Evolutionary conservation across 2,113 vertebrate genomes (phyloP).

Genomic region (Caloenas nicobarica): DNA sequence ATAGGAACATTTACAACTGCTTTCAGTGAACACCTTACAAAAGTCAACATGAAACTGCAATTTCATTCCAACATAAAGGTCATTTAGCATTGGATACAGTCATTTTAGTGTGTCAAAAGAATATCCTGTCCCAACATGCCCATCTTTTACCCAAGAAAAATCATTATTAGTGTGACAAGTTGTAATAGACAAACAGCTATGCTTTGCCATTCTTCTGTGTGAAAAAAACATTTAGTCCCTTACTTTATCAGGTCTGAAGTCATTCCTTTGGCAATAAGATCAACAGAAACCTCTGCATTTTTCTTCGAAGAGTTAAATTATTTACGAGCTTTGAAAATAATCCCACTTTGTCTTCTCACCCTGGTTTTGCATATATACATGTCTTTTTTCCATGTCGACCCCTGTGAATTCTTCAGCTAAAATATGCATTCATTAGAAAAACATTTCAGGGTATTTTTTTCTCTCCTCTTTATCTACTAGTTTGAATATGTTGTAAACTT

Average conservation of each 20-base stretch:
- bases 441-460: conserved; percentile 34
- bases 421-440: conserved; percentile 64
- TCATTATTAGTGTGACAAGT: neutral
- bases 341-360: conserved; percentile 47
- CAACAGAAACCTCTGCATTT: conserved; percentile 22
- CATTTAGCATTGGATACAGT: neutral
- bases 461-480: conserved; percentile 54
- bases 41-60: conserved; percentile 23
- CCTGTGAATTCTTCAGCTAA: conserved; percentile 39
- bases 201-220: neutral
- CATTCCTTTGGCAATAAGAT: conserved; percentile 20
- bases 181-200: conserved; percentile 6
- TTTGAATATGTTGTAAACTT: conserved; percentile 69
- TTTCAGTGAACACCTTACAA: neutral
- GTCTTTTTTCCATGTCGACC: neutral
- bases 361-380: conserved; percentile 54
- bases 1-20: neutral
- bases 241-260: conserved; percentile 30
- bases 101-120: neutral
- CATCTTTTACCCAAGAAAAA: conserved; percentile 35
- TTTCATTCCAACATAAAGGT: neutral
- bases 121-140: conserved; percentile 9
- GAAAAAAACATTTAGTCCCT: conserved; percentile 5
- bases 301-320: conserved; percentile 48
- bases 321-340: conserved; percentile 60